Evolutionary conservation across 2,113 vertebrate genomes (phyloP).

Genomic region (Saguinus midas): DNA sequence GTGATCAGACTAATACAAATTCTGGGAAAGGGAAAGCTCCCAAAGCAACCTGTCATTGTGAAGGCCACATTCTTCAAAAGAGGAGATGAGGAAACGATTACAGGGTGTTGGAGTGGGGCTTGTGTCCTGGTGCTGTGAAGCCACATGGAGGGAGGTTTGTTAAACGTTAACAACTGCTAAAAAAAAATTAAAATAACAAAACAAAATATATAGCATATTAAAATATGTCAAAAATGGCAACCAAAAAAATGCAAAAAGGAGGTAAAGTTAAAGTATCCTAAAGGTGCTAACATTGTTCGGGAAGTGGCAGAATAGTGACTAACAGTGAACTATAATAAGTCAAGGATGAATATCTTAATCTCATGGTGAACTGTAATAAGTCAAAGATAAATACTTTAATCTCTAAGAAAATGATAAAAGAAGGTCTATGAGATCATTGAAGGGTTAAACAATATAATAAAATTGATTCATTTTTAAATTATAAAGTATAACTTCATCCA

Average conservation of each 20-base stretch:
- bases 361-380: background rate
- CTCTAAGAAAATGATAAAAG: background rate
- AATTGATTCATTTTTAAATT: background rate
- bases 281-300: background rate
- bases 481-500: background rate
- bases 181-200: too few species aligned
- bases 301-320: background rate
- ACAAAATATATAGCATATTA: background rate
- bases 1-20: too few species aligned
- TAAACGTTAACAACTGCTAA: too few species aligned
- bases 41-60: too few species aligned
- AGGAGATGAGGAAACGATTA: too few species aligned
- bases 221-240: background rate
- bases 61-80: too few species aligned
- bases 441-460: background rate
- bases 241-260: background rate
- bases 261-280: background rate
- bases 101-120: too few species aligned
- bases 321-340: background rate
- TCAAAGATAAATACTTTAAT: background rate
- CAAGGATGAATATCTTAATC: too few species aligned
- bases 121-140: too few species aligned
- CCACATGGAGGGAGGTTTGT: too few species aligned
- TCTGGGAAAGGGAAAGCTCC: too few species aligned
- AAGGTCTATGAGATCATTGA: background rate